Base-by-base conservation (phyloP, 2,113 vertebrate genomes). In the Polyodon spathula region DNA sequence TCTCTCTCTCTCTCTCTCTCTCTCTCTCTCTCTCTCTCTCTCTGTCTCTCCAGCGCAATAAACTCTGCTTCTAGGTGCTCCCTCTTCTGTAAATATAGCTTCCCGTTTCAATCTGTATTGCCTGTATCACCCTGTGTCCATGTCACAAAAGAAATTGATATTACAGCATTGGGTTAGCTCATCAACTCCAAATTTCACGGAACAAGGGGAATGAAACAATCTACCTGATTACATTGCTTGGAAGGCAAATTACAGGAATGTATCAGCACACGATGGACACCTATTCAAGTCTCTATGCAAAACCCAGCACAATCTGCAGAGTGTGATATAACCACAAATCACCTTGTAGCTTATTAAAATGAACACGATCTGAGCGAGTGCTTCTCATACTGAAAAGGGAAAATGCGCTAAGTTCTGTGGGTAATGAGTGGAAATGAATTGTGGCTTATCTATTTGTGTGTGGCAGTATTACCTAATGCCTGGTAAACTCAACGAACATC, bases 41-140 rank as follows among this genome's bases (percentile, higher is more conserved):
- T 27, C 27, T 27, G 2, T 27, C 27, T 27, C 27, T 3, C 3
- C 27, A 27, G 27, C 3, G 27, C 27, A 27, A 27, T 27, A 27
- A 27, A 27, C 27, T 27, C 27, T 27, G 2, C 27, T 27, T 27
- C 27, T 27, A 27, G 27, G 27, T 3, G 27, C 27, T 27, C 27
- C 27, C 1, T 27, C 27, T 27, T 27, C 27, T 27, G 27, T 27
- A 27, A 27, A 27, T 27, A 27, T 8, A 46, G 44, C 44, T 46
- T 46, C 44, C 14, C 5, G 44, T 46, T 8, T 5, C 8, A 46
- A 14, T 46, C 68, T 82, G 66, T 64, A 66, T 74, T 82, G 79
- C 84, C 73, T 84, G 81, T 77, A 84, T 84, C 81, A 79, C 76
- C 85, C 76, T 81, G 77, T 14, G 44, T 14, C 44, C 82, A 78